Evolutionary conservation across 2,797 vertebrate genomes (phyloP), one percentile per base, ranked within the genome.

Genomic region (Cichlasoma orientale): DNA sequence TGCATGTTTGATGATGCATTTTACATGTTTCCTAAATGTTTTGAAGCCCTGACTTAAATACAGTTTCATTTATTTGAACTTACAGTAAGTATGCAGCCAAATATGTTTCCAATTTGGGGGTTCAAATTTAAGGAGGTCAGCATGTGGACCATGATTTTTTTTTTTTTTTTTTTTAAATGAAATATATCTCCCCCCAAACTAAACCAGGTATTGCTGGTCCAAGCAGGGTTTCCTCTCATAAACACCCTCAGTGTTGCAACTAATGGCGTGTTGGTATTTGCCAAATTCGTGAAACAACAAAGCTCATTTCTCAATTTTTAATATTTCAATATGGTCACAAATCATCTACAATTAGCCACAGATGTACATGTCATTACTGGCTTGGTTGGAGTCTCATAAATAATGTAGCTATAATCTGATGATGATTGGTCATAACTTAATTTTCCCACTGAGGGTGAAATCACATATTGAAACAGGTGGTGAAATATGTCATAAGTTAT

Each of bases 391-490:
- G 58, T 36, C 72, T 78, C 75, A 58, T 88, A 80, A 84, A 84
- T 85, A 81, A 4, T 58, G 23, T 3, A 80, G 61, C 44, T 66
- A 19, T 66, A 47, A 80, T 82, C 74, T 85, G 74, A 81, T 77
- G 81, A 90, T 82, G 81, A 79, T 79, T 77, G 77, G 76, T 82
- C 61, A 27, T 38, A 77, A 75, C 29, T 82, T 81, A 2, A 86
- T 80, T 83, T 82, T 78, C 71, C 81, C 79, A 11, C 73, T 66
- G 73, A 19, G 77, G 50, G 63, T 90, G 79, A 90, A 90, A 82
- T 91, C 82, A 86, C 80, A 83, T 88, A 87, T 82, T 84, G 72
- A 88, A 89, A 82, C 90, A 91, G 87, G 83, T 92, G 86, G 89
- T 55, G 81, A 83, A 86, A 85, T 82, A 85, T 73, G 69, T 59